These are phyloP conservation scores for Cololabis saira DNA, from an alignment of 2,113 vertebrate species.

Conservation along the genomic window DNA sequence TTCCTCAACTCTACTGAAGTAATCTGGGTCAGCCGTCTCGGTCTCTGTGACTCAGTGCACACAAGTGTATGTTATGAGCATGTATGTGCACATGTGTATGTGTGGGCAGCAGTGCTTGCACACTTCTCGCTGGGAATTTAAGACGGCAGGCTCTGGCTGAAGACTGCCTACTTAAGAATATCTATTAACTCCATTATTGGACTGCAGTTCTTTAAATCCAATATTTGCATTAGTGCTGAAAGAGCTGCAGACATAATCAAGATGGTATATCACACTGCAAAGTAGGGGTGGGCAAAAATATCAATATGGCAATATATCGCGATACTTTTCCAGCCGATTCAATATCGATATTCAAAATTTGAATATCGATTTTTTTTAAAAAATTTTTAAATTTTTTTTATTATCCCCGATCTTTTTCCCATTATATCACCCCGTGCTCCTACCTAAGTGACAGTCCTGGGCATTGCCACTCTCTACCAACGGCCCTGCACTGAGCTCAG, in stretches of 20 bases:
- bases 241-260: too few species aligned
- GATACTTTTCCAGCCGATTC: too few species aligned
- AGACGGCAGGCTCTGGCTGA: constrained; percentile 22
- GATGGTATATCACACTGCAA: background rate
- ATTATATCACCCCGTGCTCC: too few species aligned
- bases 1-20: constrained; percentile 22
- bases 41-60: background rate
- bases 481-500: too few species aligned
- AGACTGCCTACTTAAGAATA: constrained; percentile 1
- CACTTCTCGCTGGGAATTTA: constrained; percentile 9
- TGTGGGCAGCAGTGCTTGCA: constrained; percentile 23
- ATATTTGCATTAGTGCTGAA: background rate
- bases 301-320: too few species aligned
- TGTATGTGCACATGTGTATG: constrained; percentile 2
- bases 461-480: too few species aligned
- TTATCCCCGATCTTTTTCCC: too few species aligned
- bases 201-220: background rate
- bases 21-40: constrained; percentile 62
- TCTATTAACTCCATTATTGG: constrained; percentile 1
- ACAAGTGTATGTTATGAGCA: constrained; percentile 7
- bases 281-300: too few species aligned
- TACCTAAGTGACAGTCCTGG: too few species aligned
- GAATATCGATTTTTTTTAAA: too few species aligned
- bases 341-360: too few species aligned
- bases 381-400: too few species aligned